These are phyloP conservation scores for Agrenia bidenticulata DNA, from an alignment of 2,888 invertebrate genomes.

Conservation along the genomic window DNA sequence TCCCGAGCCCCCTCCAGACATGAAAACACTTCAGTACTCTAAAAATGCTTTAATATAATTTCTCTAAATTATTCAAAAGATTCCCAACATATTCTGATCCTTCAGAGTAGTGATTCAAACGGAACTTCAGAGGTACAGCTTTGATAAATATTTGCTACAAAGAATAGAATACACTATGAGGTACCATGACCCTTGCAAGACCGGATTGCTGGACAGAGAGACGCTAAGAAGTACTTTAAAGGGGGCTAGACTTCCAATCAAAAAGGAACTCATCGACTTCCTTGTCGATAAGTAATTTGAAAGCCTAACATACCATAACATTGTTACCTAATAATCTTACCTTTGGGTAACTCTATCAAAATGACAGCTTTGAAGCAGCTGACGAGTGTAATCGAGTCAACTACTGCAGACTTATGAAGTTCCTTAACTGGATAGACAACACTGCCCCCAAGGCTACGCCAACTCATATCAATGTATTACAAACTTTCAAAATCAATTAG, in stretches of 20 bases:
- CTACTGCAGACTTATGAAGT: slow-evolving; percentile 38
- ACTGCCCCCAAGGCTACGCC: slow-evolving; percentile 27
- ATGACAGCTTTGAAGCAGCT: slow-evolving; percentile 31
- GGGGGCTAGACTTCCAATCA: slow-evolving; percentile 33
- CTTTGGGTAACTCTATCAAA: slow-evolving; percentile 13
- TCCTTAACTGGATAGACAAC: slow-evolving; percentile 33
- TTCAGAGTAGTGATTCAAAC: too few relatives aligned
- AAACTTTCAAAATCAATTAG: slow-evolving; percentile 14
- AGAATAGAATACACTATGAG: slow-evolving; percentile 37
- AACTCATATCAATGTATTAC: slow-evolving; percentile 22
- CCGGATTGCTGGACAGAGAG: slow-evolving; percentile 34
- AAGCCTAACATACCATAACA: too few relatives aligned
- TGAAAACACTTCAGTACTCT: slow-evolving; percentile 30
- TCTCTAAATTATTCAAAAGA: too few relatives aligned
- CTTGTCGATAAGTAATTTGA: slow-evolving; percentile 35
- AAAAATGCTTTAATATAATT: too few relatives aligned
- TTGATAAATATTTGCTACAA: slow-evolving; percentile 29
- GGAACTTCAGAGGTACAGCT: slow-evolving; percentile 63
- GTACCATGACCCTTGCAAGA: slow-evolving; percentile 39
- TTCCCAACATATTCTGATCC: too few relatives aligned
- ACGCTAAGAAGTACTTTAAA: slow-evolving; percentile 24
- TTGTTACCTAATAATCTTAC: too few relatives aligned
- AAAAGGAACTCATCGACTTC: slow-evolving; percentile 27
- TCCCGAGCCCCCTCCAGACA: slow-evolving; percentile 29
- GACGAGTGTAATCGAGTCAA: slow-evolving; percentile 35